Base-by-base conservation (phyloP, 2,113 vertebrate genomes). In the Gambusia affinis region DNA sequence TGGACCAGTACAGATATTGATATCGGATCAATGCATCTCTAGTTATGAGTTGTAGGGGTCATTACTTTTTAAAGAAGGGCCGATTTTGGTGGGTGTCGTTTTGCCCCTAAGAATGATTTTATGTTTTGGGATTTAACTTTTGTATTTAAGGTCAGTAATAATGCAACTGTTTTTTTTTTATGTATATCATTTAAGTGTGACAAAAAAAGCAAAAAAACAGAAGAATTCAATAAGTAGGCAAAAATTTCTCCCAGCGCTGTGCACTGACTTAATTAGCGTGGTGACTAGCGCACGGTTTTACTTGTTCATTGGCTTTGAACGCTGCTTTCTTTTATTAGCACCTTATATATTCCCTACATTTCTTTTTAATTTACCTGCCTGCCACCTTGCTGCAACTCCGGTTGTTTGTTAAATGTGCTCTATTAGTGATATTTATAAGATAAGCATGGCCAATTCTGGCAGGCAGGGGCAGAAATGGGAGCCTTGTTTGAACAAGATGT, bases 401-500 rank as follows among this genome's bases (percentile, higher is more conserved):
- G 51, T 24, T 57, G 17, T 54, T 54, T 42, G 39, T 57, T 57
- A 57, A 57, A 57, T 57, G 24, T n/a, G 51, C 51, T n/a, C 22
- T 57, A 24, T 57, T n/a, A 54, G 15, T n/a, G 51, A n/a, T 57
- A n/a, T 57, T 57, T 67, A 39, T 66, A 29, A 54, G 64, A 64
- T 64, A 37, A 54, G 80, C 10, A 22, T 4, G 60, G 64, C 33
- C 77, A 37, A 19, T 4, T 14, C 31, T 67, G 60, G 60, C 60
- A 74, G 57, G 57, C 19, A 35, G 65, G 57, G 1, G 4, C 2
- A 37, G 33, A 6, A 51, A 61, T 28, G 60, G 35, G 71, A 75
- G 75, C 61, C 33, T 57, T 73, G 64, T 68, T 83, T 39, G 61
- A 79, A 83, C 60, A 76, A 73, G 76, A 15, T 31, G 42, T 74